Evolutionary conservation across 2,113 vertebrate genomes (phyloP).

Genomic region (Sebastes schlegelii): DNA sequence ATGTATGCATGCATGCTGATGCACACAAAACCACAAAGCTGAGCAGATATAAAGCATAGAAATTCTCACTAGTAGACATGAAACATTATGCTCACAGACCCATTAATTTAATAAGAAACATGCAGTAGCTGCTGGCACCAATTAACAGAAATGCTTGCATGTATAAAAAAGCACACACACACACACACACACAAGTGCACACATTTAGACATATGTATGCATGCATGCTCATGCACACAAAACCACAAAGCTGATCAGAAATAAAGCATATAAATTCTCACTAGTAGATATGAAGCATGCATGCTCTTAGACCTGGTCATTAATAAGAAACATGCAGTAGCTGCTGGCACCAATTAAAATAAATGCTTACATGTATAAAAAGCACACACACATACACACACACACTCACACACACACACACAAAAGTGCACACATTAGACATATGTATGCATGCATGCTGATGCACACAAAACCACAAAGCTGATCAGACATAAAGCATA

Average conservation of each 20-base stretch:
- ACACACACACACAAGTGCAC: background rate
- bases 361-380: background rate
- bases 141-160: background rate
- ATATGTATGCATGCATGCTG: background rate
- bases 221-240: background rate
- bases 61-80: background rate
- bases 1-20: background rate
- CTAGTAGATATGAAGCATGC: background rate
- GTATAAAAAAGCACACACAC: background rate
- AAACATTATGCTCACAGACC: background rate
- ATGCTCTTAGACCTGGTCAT: background rate
- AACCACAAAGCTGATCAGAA: background rate
- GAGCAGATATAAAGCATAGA: background rate
- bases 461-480: background rate
- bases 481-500: background rate
- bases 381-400: background rate
- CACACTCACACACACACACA: background rate
- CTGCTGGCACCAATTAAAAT: background rate
- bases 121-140: background rate
- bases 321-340: background rate
- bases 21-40: background rate
- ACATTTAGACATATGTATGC: background rate
- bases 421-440: constrained; percentile 9
- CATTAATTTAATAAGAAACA: background rate
- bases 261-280: background rate